Evolutionary conservation across 2,888 invertebrate genomes (phyloP).

Genomic region (Physocephala rufipes): DNA sequence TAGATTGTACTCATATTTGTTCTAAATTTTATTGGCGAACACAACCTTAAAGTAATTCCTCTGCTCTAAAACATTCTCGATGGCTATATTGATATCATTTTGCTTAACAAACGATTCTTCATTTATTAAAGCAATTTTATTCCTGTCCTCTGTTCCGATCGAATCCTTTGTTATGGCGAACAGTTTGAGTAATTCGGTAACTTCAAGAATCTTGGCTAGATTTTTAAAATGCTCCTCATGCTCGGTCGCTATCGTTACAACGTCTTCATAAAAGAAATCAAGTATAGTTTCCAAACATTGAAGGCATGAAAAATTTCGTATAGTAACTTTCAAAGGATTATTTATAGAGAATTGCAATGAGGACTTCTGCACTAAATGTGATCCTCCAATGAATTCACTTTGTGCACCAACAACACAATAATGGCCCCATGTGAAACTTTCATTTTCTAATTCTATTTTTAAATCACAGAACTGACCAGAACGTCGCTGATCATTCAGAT

Average conservation of each 20-base stretch:
- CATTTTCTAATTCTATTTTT: constrained; percentile 51
- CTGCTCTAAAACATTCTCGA: constrained; percentile 56
- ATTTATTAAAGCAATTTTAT: background rate
- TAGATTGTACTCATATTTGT: background rate
- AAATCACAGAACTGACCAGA: constrained; percentile 62
- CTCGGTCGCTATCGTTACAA: constrained; percentile 58
- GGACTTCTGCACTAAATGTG: constrained; percentile 55
- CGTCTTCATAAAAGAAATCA: constrained; percentile 62
- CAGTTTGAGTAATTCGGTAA: constrained; percentile 57
- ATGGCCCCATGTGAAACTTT: constrained; percentile 52
- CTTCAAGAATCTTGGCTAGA: constrained; percentile 58
- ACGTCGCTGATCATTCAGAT: constrained; percentile 60
- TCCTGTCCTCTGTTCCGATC: background rate
- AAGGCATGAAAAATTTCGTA: constrained; percentile 58
- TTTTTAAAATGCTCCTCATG: constrained; percentile 61
- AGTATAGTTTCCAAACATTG: constrained; percentile 60
- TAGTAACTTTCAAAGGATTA: constrained; percentile 61
- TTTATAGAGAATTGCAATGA: constrained; percentile 62
- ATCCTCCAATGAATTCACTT: constrained; percentile 58
- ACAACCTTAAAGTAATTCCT: constrained; percentile 60
- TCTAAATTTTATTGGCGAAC: background rate
- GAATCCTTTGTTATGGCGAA: constrained; percentile 52
- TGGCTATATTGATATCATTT: constrained; percentile 47
- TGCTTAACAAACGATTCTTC: constrained; percentile 29
- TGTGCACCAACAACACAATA: constrained; percentile 64